Evolutionary conservation across 2,888 invertebrate species (phyloP).

Genomic region (Leucoptera coffeella): DNA sequence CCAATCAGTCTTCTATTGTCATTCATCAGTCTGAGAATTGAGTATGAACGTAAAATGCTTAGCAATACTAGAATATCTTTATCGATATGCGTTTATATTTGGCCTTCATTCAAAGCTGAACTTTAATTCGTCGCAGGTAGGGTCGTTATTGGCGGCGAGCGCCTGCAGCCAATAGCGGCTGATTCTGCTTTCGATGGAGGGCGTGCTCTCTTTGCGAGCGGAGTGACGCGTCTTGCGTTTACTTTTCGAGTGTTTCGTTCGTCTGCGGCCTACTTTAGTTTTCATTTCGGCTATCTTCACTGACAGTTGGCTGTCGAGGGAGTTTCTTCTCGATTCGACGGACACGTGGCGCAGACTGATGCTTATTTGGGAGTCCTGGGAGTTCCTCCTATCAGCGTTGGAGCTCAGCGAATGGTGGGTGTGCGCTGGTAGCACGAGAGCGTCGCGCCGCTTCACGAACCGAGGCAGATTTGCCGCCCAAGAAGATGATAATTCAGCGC

Average conservation of each 20-base stretch:
- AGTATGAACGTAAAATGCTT: too few species aligned
- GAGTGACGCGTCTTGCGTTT: conserved; percentile 31
- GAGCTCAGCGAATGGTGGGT: conserved; percentile 45
- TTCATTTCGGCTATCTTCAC: conserved; percentile 81
- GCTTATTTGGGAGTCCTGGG: conserved; percentile 64
- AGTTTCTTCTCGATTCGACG: conserved; percentile 80
- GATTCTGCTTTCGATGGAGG: conserved; percentile 76
- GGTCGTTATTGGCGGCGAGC: conserved; percentile 50
- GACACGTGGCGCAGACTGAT: conserved; percentile 77
- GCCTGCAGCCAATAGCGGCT: conserved; percentile 62
- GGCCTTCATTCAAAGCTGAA: conserved; percentile 38
- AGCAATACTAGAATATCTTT: too few species aligned
- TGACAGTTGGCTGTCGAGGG: conserved; percentile 81
- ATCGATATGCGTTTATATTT: too few species aligned
- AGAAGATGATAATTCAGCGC: conserved; percentile 82
- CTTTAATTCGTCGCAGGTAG: conserved; percentile 45
- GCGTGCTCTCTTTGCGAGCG: conserved; percentile 61
- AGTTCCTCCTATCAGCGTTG: conserved; percentile 56
- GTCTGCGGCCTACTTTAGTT: conserved; percentile 58
- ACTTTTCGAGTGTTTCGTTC: conserved; percentile 36
- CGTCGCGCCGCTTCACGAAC: conserved; percentile 77
- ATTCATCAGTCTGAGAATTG: too few species aligned
- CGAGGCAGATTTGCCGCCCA: conserved; percentile 90
- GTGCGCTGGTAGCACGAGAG: conserved; percentile 57
- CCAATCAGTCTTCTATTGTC: conserved; percentile 29